phyloP scores from a whole-genome alignment of 2,888 invertebrate genomes.

The Chloroclystis v-ata region DNA sequence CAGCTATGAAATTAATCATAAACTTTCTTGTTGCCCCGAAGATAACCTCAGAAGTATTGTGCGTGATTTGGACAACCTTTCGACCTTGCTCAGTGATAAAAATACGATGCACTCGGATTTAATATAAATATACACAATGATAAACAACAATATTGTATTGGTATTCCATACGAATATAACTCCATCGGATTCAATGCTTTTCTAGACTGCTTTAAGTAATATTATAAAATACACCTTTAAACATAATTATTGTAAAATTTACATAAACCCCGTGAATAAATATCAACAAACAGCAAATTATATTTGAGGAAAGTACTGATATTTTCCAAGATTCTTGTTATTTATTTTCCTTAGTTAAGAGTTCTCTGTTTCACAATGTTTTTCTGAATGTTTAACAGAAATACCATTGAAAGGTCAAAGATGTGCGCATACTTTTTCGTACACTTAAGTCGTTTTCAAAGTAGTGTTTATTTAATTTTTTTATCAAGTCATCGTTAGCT shows the following conservation, averaged over 20 bases:
- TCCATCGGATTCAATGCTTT: no score
- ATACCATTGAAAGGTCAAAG: slow-evolving; percentile 4
- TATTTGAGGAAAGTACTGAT: no score
- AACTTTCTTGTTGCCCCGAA: slow-evolving; percentile 5
- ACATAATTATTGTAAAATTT: no score
- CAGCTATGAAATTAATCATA: slow-evolving; percentile 18
- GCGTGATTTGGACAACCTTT: slow-evolving; percentile 7
- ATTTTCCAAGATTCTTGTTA: background rate
- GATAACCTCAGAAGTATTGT: slow-evolving; percentile 11
- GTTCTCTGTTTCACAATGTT: slow-evolving; percentile 14
- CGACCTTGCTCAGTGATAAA: slow-evolving; percentile 3
- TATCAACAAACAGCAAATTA: no score
- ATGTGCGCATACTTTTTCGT: background rate
- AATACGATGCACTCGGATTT: background rate
- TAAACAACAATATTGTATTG: background rate
- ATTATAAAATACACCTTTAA: no score
- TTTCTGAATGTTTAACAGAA: slow-evolving; percentile 8
- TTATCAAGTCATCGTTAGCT: background rate
- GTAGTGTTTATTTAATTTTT: background rate
- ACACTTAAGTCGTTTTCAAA: background rate
- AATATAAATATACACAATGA: background rate
- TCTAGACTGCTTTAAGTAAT: no score
- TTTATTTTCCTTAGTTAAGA: no score
- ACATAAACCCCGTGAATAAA: no score
- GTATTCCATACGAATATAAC: no score